Conservation (phyloP, 2,888 invertebrate genomes). For the Protonemura montana region DNA sequence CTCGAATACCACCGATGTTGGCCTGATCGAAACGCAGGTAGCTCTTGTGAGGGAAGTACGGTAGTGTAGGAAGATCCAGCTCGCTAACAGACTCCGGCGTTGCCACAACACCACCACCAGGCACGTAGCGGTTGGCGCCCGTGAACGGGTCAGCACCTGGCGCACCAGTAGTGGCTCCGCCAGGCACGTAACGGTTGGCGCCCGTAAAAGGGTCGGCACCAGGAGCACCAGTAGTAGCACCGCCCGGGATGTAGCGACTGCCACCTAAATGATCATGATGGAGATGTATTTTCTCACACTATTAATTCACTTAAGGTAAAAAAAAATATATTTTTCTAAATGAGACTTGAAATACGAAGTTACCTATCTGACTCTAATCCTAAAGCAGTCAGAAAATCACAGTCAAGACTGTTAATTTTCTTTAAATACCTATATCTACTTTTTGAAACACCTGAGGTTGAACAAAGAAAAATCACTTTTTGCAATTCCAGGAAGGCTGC, state of each 20-base stretch:
- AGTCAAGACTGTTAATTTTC: no score
- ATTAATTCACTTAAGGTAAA: no score
- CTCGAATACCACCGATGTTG: slow-evolving; percentile 75
- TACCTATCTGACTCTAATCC: no score
- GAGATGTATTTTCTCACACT: no score
- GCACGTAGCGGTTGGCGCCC: slow-evolving; percentile 54
- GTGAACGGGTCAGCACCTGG: slow-evolving; percentile 61
- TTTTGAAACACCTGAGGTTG: no score
- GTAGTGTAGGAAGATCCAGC: slow-evolving; percentile 45
- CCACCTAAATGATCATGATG: no score
- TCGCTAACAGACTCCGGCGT: background rate
- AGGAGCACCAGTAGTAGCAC: slow-evolving; percentile 53
- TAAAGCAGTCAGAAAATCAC: no score
- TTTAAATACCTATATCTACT: no score
- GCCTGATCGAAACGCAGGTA: slow-evolving; percentile 81
- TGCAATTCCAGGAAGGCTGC: no score
- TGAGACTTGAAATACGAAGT: no score
- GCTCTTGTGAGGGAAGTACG: slow-evolving; percentile 62
- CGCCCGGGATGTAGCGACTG: slow-evolving; percentile 72
- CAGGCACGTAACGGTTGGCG: slow-evolving; percentile 73
- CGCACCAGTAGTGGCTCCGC: slow-evolving; percentile 54
- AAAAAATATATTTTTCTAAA: no score
- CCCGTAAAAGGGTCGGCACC: slow-evolving; percentile 66
- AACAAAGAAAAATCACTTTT: no score
- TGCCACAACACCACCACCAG: slow-evolving; percentile 29